These are phyloP conservation scores for Archaeoteleia sp. DNA, from an alignment of 2,888 invertebrate species.

Conservation along the genomic window DNA sequence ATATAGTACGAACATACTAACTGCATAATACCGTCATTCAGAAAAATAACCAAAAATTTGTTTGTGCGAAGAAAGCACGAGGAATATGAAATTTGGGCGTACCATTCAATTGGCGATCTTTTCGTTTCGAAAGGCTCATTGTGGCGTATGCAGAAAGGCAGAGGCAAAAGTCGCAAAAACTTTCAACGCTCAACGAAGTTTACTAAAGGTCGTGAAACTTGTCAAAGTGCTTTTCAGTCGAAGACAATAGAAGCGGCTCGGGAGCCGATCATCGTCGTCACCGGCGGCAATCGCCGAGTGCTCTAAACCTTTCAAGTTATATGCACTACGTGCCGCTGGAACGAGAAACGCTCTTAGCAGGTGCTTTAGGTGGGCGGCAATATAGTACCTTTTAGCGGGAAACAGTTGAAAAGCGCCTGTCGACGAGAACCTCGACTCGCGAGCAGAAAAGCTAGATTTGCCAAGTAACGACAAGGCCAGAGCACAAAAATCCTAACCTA, in stretches of 20 bases:
- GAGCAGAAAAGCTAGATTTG: slow-evolving; percentile 20
- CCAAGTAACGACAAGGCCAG: slow-evolving; percentile 9
- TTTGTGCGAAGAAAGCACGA: no score
- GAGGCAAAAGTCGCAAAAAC: slow-evolving; percentile 6
- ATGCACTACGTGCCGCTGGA: slow-evolving; percentile 52
- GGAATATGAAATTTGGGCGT: neutral
- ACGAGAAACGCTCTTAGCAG: slow-evolving; percentile 67
- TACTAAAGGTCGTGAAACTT: slow-evolving; percentile 38
- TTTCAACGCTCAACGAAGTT: slow-evolving; percentile 21
- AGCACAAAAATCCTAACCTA: slow-evolving; percentile 2
- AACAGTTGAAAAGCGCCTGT: slow-evolving; percentile 61
- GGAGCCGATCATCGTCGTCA: slow-evolving; percentile 44
- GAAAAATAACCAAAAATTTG: no score
- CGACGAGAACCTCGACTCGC: slow-evolving; percentile 39
- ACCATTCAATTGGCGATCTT: slow-evolving; percentile 3
- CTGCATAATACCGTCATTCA: no score
- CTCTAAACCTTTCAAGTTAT: slow-evolving; percentile 54
- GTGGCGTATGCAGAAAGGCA: neutral
- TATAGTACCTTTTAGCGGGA: slow-evolving; percentile 68
- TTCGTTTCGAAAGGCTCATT: neutral
- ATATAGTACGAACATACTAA: no score
- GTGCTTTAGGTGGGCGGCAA: slow-evolving; percentile 63
- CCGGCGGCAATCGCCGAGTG: slow-evolving; percentile 41
- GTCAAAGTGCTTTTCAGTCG: slow-evolving; percentile 47
- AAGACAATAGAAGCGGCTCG: slow-evolving; percentile 43